A percentile compares a stretch with the other conserved stretches of the same genome.
Conservation (phyloP, 1,140 invertebrate genomes). For the Megathymus violae region DNA sequence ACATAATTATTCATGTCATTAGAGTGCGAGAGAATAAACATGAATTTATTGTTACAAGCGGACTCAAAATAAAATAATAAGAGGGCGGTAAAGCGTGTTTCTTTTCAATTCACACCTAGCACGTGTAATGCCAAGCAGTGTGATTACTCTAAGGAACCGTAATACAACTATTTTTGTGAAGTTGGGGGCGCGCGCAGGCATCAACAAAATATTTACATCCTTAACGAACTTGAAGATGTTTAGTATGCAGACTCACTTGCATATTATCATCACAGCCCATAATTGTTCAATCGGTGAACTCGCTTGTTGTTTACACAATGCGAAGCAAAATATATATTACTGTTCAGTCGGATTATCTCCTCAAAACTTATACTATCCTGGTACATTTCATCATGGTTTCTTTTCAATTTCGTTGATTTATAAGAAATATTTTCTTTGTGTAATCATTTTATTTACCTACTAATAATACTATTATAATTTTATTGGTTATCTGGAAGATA, state of each 20-base stretch:
- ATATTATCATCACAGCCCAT: not conserved
- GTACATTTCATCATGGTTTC: too few species aligned
- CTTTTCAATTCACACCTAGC: conserved; percentile 70
- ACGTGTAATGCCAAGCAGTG: conserved; percentile 72
- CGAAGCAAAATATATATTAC: too few species aligned
- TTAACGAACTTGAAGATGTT: conserved; percentile 19
- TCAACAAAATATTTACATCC: conserved; percentile 48
- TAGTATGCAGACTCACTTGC: not conserved
- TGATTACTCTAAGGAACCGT: conserved; percentile 64
- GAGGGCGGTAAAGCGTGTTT: conserved; percentile 62
- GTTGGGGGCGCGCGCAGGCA: conserved; percentile 44
- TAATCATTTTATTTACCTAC: too few species aligned
- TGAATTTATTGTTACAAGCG: conserved; percentile 20
- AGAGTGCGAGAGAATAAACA: conserved; percentile 34
- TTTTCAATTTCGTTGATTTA: too few species aligned
- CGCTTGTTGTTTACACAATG: too few species aligned
- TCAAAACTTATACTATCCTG: too few species aligned
- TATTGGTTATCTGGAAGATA: too few species aligned
- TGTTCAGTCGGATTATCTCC: too few species aligned
- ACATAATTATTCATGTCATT: conserved; percentile 45
- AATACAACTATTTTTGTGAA: conserved; percentile 60
- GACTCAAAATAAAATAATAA: conserved; percentile 69
- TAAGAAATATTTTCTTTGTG: too few species aligned
- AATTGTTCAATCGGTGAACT: too few species aligned
- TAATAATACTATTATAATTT: too few species aligned